A percentile compares a stretch with the other conserved stretches of the same genome.
Conservation (phyloP, 2,113 vertebrate species). For the Tetraodon nigroviridis region DNA sequence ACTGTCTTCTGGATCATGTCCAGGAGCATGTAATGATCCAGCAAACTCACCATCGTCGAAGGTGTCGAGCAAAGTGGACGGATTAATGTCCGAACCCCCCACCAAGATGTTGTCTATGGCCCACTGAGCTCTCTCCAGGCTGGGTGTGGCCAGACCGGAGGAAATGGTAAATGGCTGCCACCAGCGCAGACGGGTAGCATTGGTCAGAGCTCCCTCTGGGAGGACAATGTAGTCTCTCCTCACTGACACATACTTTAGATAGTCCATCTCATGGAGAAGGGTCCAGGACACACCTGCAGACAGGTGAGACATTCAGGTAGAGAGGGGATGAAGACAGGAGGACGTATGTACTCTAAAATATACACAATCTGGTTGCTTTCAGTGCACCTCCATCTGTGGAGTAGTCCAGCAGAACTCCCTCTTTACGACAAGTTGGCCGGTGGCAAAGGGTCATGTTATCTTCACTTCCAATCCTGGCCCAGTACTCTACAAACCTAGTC, state of each 20-base stretch:
- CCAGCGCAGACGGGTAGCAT: slow-evolving; percentile 93
- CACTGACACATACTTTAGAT: slow-evolving; percentile 92
- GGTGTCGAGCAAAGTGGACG: slow-evolving; percentile 88
- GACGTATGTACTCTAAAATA: neutral
- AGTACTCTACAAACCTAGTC: slow-evolving; percentile 94
- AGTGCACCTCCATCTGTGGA: slow-evolving; percentile 87
- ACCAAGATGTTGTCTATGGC: slow-evolving; percentile 95
- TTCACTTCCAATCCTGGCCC: slow-evolving; percentile 95
- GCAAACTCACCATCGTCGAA: slow-evolving; percentile 89
- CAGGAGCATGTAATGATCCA: neutral
- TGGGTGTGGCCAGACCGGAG: slow-evolving; percentile 81
- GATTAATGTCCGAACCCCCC: slow-evolving; percentile 97
- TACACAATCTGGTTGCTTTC: neutral
- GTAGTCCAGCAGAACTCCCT: slow-evolving; percentile 92
- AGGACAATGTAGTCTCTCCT: slow-evolving; percentile 93
- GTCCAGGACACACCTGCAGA: slow-evolving; percentile 89
- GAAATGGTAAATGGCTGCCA: slow-evolving; percentile 92
- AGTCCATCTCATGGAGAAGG: slow-evolving; percentile 98
- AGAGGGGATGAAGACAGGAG: neutral
- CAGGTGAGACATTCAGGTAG: neutral
- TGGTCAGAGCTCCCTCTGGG: slow-evolving; percentile 86
- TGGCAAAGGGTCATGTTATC: slow-evolving; percentile 95
- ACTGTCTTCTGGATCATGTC: neutral
- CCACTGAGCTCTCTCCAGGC: slow-evolving; percentile 91
- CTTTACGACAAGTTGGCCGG: slow-evolving; percentile 90